Base-by-base conservation (phyloP, 2,797 vertebrate species). In the Thripadectes ignobilis region DNA sequence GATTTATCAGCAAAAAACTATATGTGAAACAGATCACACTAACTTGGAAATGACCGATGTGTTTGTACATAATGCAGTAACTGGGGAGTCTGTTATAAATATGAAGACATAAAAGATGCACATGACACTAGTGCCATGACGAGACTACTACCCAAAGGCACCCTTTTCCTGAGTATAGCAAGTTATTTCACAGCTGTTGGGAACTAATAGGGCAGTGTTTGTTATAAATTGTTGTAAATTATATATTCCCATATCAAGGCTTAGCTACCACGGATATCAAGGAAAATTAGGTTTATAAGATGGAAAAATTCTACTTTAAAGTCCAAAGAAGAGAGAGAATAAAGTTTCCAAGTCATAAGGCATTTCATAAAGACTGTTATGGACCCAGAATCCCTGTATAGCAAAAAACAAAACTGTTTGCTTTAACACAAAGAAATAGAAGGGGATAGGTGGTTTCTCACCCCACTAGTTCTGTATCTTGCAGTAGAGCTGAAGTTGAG, bases 61-160 rank as follows among this genome's bases (percentile, higher is more conserved):
- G 48, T 19, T 52, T 68, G 45, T 59, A n/a, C 12, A 5, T 17
- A 75, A n/a, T 27, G 30, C 23, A 23, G 51, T 52, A 80, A 30
- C 39, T 16, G 14, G 12, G 30, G 55, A 77, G 29, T 8, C 5
- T 61, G 18, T 46, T 73, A 0, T 13, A 29, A 79, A 30, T 66
- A n/a, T 7, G 39, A 34, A 75, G n/a, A n/a, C 51, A 8, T 20
- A 49, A 87, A 91, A 63, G 59, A n/a, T 52, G 29, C 12, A 12
- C 0, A 0, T 52, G 68, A 24, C 14, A 6, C 21, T 61, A 18
- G 27, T 1, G 7, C 22, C 2, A 1, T 14, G 30, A 39, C 12
- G 32, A n/a, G 39, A 9, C 41, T 45, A 4, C 32, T 68, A 58
- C 13, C 13, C 34, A 43, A 88, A 83, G 46, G 14, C 43, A 58